Evolutionary conservation across 2,888 invertebrate genomes (phyloP).

Genomic region (Frankliniella fusca): DNA sequence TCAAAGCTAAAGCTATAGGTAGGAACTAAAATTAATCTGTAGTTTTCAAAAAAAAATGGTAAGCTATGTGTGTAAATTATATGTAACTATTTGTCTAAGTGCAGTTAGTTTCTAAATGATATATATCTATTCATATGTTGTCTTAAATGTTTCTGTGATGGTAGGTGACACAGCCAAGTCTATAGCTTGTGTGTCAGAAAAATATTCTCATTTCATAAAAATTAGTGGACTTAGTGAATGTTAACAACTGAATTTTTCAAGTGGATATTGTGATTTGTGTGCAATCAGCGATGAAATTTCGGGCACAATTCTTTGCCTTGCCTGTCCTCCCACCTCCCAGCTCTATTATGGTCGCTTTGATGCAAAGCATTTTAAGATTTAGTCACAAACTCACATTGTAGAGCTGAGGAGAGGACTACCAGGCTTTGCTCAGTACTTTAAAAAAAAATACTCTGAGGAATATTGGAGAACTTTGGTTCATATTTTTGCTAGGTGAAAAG

Average conservation of each 20-base stretch:
- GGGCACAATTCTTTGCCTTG: too few relatives aligned
- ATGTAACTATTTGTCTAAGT: not conserved
- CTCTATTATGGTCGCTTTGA: too few relatives aligned
- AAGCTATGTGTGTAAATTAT: constrained; percentile 8
- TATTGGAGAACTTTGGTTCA: not conserved
- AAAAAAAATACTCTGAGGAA: too few relatives aligned
- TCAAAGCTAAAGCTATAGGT: not conserved
- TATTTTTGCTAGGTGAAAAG: not conserved
- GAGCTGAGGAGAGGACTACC: too few relatives aligned
- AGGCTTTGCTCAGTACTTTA: too few relatives aligned
- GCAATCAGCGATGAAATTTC: too few relatives aligned
- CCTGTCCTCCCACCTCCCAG: too few relatives aligned
- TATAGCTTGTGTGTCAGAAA: not conserved
- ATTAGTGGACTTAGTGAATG: not conserved
- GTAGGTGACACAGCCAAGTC: not conserved
- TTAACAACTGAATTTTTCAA: not conserved
- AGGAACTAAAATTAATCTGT: not conserved
- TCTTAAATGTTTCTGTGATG: constrained; percentile 8
- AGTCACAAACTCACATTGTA: too few relatives aligned
- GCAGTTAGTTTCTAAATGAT: not conserved
- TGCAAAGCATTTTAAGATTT: too few relatives aligned
- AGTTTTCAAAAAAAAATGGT: not conserved
- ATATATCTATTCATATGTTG: not conserved
- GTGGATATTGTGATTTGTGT: too few relatives aligned
- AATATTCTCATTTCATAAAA: not conserved